Base-by-base conservation (phyloP, 2,797 vertebrate genomes). In the Acestrorhynchus altus region DNA sequence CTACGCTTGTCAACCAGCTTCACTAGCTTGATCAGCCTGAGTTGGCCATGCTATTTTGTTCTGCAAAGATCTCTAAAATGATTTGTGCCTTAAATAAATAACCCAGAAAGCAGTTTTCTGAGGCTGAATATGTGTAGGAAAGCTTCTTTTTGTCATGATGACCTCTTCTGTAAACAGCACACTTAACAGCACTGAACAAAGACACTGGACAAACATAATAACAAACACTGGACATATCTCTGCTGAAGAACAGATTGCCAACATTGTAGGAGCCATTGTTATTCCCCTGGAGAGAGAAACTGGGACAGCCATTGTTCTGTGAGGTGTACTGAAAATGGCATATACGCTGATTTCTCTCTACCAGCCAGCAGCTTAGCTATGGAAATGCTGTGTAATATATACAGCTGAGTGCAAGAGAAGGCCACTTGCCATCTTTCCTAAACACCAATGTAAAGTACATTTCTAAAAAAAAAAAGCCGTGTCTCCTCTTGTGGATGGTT, bases 301-400 rank as follows among this genome's bases (percentile, higher is more conserved):
- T 82, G 69, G 75, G 74, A 57, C 77, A 84, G 24, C 71, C 77
- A 67, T 89, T 87, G 80, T 83, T 86, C 76, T 72, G 66, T 52
- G 22, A 61, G 9, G 76, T 83, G 81, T 16, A 77, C 57, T 59
- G 28, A 31, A 77, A 81, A 39, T 79, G 24, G 66, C 35, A 51
- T 83, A 20, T 46, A 61, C 31, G 56, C 47, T 31, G 57, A n/a
- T 22, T 46, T 61, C 4, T 13, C 35, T 56, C 20, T 51, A 24
- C 60, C 31, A 74, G 61, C 22, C 42, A 61, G 61, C 47, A 63
- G 26, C 16, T 31, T 40, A 64, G 35, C 28, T 24, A 64, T 74
- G 59, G 39, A 66, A 67, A 42, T 35, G 39, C 49, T 51, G 12
- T 28, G 51, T 11, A 42, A 44, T 67, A 65, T 16, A 42, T 24